Evolutionary conservation across 2,113 vertebrate genomes (phyloP), one percentile per base, ranked within the genome.

Genomic region (Zingel zingel): DNA sequence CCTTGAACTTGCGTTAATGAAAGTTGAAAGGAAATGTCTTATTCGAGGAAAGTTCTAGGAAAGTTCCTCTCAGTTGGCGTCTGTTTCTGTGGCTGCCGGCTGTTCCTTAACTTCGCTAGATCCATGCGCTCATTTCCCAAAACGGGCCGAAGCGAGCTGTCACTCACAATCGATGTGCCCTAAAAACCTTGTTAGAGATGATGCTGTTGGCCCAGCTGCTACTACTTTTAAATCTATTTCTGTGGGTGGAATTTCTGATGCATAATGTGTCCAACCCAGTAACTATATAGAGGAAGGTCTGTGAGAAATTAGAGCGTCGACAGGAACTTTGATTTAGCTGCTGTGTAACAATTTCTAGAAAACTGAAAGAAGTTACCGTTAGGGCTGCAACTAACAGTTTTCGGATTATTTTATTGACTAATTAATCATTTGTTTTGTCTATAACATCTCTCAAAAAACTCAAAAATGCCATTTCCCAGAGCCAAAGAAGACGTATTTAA

Each of bases 101-200:
- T 87, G 86, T 88, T 90, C 86, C 87, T 87, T 81, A 78, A 83
- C 88, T 86, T 71, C 69, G 25, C 76, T 73, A 48, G 48, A 80
- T 79, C 82, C 61, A 2, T 66, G 88, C 70, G 36, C 89, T 90
- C 75, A 48, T 91, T 92, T 91, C 85, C 76, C 83, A 82, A 81
- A 90, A 84, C 51, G n/a, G 83, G 87, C 78, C 61, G 71, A 79
- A 85, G 84, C 45, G 53, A 83, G 86, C 92, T 91, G 92, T 93
- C 92, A 93, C 54, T 94, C 92, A 91, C 71, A 63, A 76, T 88
- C 88, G 69, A 45, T 48, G 84, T 87, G 91, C 70, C 90, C 91
- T 88, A 91, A 88, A 92, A 93, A 93, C 92, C 92, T 76, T 84
- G 86, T 90, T 93, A 77, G 84, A 83, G 84, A 23, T 82, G 81